These are phyloP conservation scores for Chionoecetes opilio DNA, from an alignment of 1,140 invertebrate genomes.

Conservation along the genomic window DNA sequence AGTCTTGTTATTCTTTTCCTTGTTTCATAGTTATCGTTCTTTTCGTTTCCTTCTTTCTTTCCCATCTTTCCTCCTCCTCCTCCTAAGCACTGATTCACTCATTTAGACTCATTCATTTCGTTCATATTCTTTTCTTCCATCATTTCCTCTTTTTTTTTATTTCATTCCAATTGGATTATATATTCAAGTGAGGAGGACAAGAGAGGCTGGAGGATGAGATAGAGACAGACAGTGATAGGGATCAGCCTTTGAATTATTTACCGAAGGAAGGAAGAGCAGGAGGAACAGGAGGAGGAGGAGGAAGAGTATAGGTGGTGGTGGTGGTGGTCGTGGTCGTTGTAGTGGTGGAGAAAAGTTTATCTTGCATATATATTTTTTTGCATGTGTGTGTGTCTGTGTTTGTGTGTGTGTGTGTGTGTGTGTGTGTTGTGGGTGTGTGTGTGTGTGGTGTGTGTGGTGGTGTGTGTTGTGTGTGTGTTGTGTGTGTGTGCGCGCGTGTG, in stretches of 20 bases:
- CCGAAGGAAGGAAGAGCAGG: not conserved
- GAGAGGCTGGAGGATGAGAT: not conserved
- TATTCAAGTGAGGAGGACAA: not conserved
- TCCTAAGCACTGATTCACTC: no score
- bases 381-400: not conserved
- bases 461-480: no score
- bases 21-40: no score
- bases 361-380: not conserved
- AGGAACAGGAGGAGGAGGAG: not conserved
- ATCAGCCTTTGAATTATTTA: not conserved
- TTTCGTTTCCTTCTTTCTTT: no score
- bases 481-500: no score
- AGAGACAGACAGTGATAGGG: not conserved
- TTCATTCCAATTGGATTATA: not conserved
- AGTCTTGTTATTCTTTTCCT: no score
- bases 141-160: not conserved
- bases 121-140: no score
- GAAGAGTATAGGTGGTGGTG: not conserved
- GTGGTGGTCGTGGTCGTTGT: not conserved
- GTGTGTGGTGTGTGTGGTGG: no score
- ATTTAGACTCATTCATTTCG: no score
- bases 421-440: no score
- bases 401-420: no score
- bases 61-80: no score
- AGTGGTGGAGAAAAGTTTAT: not conserved